These are phyloP conservation scores for Barnardius zonarius DNA, from an alignment of 2,113 vertebrate genomes.

Conservation along the genomic window DNA sequence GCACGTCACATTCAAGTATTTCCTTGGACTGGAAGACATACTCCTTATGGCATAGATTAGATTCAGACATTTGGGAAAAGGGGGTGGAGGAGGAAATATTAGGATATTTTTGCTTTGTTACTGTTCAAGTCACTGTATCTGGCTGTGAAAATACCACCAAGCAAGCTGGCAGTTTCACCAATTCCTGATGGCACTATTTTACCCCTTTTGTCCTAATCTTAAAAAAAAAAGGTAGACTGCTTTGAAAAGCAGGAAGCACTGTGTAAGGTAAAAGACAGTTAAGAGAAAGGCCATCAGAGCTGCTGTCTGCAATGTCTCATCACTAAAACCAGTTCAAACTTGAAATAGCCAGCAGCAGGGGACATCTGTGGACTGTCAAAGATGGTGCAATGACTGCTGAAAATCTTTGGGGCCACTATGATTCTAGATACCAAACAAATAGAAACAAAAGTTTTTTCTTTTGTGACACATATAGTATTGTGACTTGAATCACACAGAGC, in stretches of 20 bases:
- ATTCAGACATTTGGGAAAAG: not conserved
- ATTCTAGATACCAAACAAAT: constrained; percentile 4
- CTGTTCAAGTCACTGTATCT: not conserved
- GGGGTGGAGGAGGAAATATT: not conserved
- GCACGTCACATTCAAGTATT: not conserved
- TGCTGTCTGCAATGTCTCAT: not conserved
- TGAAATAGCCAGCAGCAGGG: not conserved
- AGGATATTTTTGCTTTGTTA: not conserved
- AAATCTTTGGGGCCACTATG: constrained; percentile 7
- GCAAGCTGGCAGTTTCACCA: not conserved
- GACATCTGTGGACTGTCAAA: not conserved
- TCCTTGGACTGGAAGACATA: not conserved
- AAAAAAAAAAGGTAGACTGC: not conserved
- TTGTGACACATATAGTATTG: constrained; percentile 1
- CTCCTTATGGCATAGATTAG: not conserved
- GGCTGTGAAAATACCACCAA: not conserved
- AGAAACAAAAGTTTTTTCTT: constrained; percentile 35
- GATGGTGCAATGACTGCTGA: constrained; percentile 13
- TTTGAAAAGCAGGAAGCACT: not conserved
- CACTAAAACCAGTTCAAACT: not conserved
- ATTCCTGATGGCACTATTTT: not conserved
- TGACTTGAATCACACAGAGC: constrained; percentile 1
- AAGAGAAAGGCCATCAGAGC: not conserved
- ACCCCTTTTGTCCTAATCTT: not conserved
- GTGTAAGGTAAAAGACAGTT: not conserved